These are phyloP conservation scores for Australoheros facetus DNA, from an alignment of 2,797 vertebrate genomes.

Conservation along the genomic window DNA sequence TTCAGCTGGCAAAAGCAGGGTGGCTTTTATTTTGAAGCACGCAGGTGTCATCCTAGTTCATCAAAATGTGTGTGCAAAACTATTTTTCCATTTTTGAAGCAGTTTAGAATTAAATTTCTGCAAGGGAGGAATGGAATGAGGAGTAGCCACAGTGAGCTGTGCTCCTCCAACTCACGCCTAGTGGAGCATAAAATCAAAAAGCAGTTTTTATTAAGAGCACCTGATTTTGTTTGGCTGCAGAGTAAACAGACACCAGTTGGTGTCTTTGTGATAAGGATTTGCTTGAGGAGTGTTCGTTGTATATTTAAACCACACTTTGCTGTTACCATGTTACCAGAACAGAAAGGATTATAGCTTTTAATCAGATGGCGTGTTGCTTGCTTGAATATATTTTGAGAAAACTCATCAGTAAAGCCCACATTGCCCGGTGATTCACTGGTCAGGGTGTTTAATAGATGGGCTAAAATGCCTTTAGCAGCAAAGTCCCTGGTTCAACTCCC, in stretches of 20 bases:
- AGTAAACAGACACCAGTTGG: background rate
- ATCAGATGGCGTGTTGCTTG: background rate
- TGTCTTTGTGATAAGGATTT: background rate
- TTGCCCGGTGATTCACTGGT: background rate
- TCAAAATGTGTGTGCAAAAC: background rate
- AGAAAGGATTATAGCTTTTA: background rate
- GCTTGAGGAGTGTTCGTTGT: background rate
- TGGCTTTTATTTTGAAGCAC: background rate
- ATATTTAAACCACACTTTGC: background rate
- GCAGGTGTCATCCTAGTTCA: background rate
- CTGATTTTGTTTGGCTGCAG: slow-evolving; percentile 6
- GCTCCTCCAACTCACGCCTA: background rate
- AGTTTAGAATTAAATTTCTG: background rate
- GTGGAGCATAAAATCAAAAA: background rate
- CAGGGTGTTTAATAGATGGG: background rate
- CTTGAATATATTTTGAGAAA: background rate
- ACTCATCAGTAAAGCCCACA: background rate
- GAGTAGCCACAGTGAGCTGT: background rate
- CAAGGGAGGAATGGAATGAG: background rate
- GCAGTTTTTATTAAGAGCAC: background rate
- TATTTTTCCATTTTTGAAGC: background rate
- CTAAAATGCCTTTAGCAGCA: background rate
- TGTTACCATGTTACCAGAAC: background rate
- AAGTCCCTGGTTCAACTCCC: background rate
- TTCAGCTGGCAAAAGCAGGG: background rate